Conservation (phyloP, 2,888 invertebrate species). For the Cylloceria caligata region DNA sequence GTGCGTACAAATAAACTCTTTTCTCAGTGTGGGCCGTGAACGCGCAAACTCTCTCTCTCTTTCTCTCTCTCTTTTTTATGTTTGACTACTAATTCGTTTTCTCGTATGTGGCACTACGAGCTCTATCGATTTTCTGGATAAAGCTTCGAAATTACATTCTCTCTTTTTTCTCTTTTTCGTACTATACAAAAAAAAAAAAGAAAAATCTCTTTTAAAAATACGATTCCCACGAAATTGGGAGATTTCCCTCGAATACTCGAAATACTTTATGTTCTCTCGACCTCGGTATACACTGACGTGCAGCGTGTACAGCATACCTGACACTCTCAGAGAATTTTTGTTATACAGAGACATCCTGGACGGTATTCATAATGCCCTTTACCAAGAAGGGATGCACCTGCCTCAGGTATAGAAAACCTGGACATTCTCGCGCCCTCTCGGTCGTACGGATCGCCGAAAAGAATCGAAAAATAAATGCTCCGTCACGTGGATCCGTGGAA, state of each 20-base stretch:
- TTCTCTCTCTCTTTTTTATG: neutral
- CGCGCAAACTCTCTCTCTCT: constrained; percentile 42
- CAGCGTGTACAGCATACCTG: constrained; percentile 3
- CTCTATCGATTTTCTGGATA: constrained; percentile 34
- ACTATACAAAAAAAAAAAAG: neutral
- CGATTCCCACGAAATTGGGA: constrained; percentile 33
- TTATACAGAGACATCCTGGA: neutral
- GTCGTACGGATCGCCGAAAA: neutral
- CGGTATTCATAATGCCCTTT: constrained; percentile 21
- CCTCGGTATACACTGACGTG: neutral
- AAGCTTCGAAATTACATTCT: constrained; percentile 12
- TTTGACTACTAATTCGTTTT: constrained; percentile 37
- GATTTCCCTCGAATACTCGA: constrained; percentile 16
- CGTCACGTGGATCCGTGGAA: neutral
- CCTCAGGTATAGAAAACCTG: constrained; percentile 57
- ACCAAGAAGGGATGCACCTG: constrained; percentile 55
- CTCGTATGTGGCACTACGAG: constrained; percentile 19
- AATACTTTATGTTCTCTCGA: constrained; percentile 6
- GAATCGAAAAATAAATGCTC: constrained; percentile 47
- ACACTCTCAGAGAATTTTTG: constrained; percentile 25
- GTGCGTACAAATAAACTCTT: too few relatives aligned
- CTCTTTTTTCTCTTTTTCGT: constrained; percentile 5
- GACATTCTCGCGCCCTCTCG: neutral
- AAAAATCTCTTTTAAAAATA: neutral
- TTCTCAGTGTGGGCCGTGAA: constrained; percentile 26